phyloP scores from a whole-genome alignment of 2,113 vertebrate genomes.

The Anser brachyrhynchus region DNA sequence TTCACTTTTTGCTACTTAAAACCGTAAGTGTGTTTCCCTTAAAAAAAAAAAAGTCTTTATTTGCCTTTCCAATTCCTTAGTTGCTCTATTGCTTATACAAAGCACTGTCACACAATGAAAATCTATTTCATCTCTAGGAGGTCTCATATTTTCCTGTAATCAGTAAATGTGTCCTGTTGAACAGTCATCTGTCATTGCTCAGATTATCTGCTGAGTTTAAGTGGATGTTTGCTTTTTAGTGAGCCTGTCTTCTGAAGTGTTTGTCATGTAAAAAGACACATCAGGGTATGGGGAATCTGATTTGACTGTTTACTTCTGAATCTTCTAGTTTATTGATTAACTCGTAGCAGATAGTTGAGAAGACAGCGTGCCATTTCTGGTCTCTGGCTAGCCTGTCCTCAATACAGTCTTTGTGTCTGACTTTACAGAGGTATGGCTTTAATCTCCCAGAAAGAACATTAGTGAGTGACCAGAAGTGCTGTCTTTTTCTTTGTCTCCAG shows the following conservation, averaged over 20 bases:
- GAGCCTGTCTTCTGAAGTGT: background rate
- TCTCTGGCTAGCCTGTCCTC: background rate
- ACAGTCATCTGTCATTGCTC: background rate
- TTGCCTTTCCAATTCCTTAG: background rate
- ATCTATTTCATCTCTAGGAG: background rate
- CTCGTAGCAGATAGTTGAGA: background rate
- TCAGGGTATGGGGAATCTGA: background rate
- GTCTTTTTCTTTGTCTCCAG: background rate
- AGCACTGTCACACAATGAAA: background rate
- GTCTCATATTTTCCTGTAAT: background rate
- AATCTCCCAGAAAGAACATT: background rate
- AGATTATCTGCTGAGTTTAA: background rate
- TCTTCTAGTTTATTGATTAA: background rate
- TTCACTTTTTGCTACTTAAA: background rate
- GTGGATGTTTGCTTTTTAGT: background rate
- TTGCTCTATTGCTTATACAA: background rate
- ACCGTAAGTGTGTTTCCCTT: background rate
- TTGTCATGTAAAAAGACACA: background rate
- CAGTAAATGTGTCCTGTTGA: background rate
- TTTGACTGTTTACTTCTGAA: background rate
- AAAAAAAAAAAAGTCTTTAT: background rate
- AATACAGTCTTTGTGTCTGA: background rate
- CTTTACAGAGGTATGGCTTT: background rate
- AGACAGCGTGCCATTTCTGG: background rate
- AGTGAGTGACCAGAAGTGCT: background rate